Percentiles rank a stretch among this genome's conserved stretches.
Conservation (phyloP, 2,888 invertebrate species). For the Lasioglossum leucozonium region DNA sequence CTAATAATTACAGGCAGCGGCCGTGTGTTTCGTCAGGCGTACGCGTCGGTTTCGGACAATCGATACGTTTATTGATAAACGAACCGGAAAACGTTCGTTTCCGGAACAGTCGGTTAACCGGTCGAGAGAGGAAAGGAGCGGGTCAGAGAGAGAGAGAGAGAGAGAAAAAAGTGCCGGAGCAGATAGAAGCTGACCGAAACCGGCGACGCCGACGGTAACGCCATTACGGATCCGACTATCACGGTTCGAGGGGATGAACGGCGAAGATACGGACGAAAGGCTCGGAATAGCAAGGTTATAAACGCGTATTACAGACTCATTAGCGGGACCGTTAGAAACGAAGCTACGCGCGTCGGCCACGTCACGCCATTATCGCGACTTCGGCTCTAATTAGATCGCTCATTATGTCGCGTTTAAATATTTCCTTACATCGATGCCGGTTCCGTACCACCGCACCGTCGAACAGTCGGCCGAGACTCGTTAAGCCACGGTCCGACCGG, state of each 20-base stretch:
- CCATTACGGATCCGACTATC: conserved; percentile 37
- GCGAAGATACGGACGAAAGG: conserved; percentile 31
- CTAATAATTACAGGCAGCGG: conserved; percentile 49
- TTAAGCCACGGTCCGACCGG: conserved; percentile 16
- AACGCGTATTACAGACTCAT: conserved; percentile 65
- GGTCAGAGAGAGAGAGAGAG: not conserved
- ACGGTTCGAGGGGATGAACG: conserved; percentile 11
- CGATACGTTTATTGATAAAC: conserved; percentile 62
- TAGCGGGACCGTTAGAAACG: conserved; percentile 65
- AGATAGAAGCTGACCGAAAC: conserved; percentile 33
- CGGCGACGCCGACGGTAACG: conserved; percentile 36
- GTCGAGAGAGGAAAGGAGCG: not conserved
- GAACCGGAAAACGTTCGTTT: conserved; percentile 43
- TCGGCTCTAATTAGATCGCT: conserved; percentile 64
- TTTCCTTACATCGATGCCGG: conserved; percentile 62
- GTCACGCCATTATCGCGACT: conserved; percentile 62
- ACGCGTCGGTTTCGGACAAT: conserved; percentile 51
- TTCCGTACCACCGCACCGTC: conserved; percentile 27
- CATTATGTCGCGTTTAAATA: conserved; percentile 66
- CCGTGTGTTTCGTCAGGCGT: conserved; percentile 48
- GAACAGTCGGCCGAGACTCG: conserved; percentile 20
- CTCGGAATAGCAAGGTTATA: conserved; percentile 49
- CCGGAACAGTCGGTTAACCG: conserved; percentile 24
- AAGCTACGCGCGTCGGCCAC: conserved; percentile 54
- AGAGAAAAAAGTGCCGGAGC: not conserved